Base-by-base conservation (phyloP, 1,140 invertebrate genomes). In the Drosophila busckii region DNA sequence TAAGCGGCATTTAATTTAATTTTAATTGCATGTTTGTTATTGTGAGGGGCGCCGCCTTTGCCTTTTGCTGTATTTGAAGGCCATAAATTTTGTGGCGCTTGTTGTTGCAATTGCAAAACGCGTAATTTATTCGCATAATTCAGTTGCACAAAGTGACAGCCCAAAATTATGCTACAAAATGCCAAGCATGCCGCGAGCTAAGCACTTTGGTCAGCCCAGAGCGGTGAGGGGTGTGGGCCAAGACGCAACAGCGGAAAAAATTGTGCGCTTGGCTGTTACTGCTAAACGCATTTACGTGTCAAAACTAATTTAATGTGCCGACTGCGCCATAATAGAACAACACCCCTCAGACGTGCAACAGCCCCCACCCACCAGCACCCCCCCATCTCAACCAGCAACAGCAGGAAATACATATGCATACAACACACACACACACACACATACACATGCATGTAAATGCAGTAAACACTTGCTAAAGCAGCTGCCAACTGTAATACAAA, bases 271-370 rank as follows among this genome's bases (percentile, higher is more conserved):
- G 26, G 10, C 15, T 32, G 20, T 20, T 42, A 44, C 60, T 40
- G 50, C 59, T 78, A 80, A 80, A 80, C 75, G 73, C 73, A 80
- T 73, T 80, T 82, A 73, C 75, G 75, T 80, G 75, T 80, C 73
- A 66, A 58, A 80, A 80, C 75, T 80, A 80, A 80, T 80, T 80
- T 82, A 82, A 82, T 75, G 70, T 64, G 42, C 22, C 38, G 10
- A 44, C 12, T 7, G 12, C 6, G n/a, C n/a, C n/a, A n/a, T n/a
- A n/a, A n/a, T n/a, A n/a, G n/a, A n/a, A n/a, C n/a, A n/a, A n/a
- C n/a, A n/a, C n/a, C n/a, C n/a, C n/a, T n/a, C n/a, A n/a, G n/a
- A n/a, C n/a, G n/a, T n/a, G n/a, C n/a, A n/a, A n/a, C n/a, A 22
- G 0, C 31, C 3, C 13, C 7, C 13, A 17, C 22, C 15, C 3